Evolutionary conservation across 2,888 invertebrate species (phyloP).

Genomic region (Andrena bucephala): DNA sequence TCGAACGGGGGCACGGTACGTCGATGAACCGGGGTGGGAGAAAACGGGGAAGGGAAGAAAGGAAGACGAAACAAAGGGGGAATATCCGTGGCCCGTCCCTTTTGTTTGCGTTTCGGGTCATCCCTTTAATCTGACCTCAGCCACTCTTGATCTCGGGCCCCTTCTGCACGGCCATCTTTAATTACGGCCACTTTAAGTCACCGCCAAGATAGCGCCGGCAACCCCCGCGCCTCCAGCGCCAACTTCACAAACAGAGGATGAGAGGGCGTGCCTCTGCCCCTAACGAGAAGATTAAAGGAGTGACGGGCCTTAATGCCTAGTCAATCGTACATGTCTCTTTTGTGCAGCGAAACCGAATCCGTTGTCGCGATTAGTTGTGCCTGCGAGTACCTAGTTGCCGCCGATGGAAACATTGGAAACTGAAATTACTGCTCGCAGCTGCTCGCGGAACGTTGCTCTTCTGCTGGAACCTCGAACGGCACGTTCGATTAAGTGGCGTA

Average conservation of each 20-base stretch:
- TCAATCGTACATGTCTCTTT: slow-evolving; percentile 44
- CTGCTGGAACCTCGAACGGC: neutral
- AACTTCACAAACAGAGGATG: slow-evolving; percentile 47
- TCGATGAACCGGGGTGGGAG: neutral
- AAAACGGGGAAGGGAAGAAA: neutral
- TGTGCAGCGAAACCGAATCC: slow-evolving; percentile 13
- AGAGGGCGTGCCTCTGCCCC: slow-evolving; percentile 33
- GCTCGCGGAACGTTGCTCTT: no score
- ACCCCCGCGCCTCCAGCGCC: slow-evolving; percentile 18
- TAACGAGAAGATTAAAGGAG: slow-evolving; percentile 64
- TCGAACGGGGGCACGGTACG: slow-evolving; percentile 28
- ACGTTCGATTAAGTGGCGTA: slow-evolving; percentile 54
- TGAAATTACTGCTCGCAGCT: no score
- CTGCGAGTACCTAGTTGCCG: no score
- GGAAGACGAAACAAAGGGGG: slow-evolving; percentile 34
- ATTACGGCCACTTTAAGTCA: slow-evolving; percentile 79
- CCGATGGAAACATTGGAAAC: no score
- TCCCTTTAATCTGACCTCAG: slow-evolving; percentile 55
- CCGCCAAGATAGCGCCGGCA: slow-evolving; percentile 47
- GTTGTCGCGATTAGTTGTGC: neutral
- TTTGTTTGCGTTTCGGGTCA: slow-evolving; percentile 52
- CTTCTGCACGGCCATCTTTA: slow-evolving; percentile 74
- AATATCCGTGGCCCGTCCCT: slow-evolving; percentile 23
- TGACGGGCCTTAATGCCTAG: slow-evolving; percentile 48
- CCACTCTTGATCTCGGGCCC: slow-evolving; percentile 36